Percentiles rank a stretch among this genome's conserved stretches.
These are phyloP conservation scores for Psammodynastes pulverulentus DNA, from an alignment of 2,113 vertebrate genomes.

Conservation along the genomic window DNA sequence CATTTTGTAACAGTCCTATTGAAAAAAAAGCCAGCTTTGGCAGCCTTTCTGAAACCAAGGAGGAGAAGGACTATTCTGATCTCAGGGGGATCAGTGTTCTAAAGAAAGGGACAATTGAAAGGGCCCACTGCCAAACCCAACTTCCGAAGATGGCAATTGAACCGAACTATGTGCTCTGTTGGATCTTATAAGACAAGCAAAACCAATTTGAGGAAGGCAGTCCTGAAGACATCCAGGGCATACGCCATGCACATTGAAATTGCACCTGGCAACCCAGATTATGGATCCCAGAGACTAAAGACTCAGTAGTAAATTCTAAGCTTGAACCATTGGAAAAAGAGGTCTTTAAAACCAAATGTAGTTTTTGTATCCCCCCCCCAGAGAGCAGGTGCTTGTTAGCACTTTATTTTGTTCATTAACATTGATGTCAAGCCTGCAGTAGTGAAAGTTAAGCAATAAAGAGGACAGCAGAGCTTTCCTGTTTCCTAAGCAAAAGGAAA, in stretches of 20 bases:
- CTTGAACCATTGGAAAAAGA: neutral
- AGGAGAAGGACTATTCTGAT: neutral
- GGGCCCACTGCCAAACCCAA: neutral
- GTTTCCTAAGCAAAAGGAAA: neutral
- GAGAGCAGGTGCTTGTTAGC: neutral
- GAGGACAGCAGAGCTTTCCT: neutral
- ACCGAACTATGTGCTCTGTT: neutral
- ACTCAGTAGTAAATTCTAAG: neutral
- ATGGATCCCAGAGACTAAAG: neutral
- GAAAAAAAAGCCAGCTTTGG: neutral
- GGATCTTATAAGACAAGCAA: neutral
- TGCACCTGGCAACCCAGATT: neutral
- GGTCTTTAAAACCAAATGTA: neutral
- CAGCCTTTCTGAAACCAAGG: neutral
- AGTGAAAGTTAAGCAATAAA: neutral
- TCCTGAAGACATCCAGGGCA: neutral
- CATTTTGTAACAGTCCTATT: neutral
- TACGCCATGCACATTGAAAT: neutral
- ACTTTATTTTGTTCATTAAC: neutral
- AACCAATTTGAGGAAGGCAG: neutral
- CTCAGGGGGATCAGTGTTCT: neutral
- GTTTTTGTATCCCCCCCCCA: neutral
- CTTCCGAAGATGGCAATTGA: neutral
- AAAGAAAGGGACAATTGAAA: neutral
- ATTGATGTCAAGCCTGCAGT: neutral